Percentiles rank a stretch among this genome's conserved stretches.
Evolutionary conservation across 2,888 invertebrate species (phyloP).

Genomic region (Drosophila pseudotalamancana): DNA sequence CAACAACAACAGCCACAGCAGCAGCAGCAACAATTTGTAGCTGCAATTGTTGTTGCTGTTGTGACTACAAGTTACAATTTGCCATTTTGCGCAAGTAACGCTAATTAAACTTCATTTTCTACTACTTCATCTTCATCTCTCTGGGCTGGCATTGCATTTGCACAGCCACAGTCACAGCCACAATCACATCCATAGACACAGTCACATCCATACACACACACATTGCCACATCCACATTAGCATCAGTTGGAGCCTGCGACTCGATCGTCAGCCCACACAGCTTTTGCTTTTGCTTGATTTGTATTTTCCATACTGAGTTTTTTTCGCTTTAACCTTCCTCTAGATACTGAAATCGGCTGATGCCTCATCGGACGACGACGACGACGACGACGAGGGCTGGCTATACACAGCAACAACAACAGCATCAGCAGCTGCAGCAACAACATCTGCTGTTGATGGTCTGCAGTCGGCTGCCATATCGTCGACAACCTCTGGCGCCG

Average conservation of each 20-base stretch:
- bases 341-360: conserved; percentile 84
- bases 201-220: too few species aligned
- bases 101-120: conserved; percentile 82
- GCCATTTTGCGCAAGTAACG: conserved; percentile 81
- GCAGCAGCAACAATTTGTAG: conserved; percentile 55
- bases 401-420: conserved; percentile 76
- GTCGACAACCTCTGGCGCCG: conserved; percentile 69
- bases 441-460: conserved; percentile 63
- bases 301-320: conserved; percentile 49
- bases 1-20: too few species aligned
- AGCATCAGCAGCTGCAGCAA: conserved; percentile 16
- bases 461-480: conserved; percentile 79
- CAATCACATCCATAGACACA: neutral
- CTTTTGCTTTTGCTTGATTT: conserved; percentile 52
- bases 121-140: conserved; percentile 75
- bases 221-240: too few species aligned
- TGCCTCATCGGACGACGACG: conserved; percentile 88
- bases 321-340: conserved; percentile 7
- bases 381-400: conserved; percentile 86
- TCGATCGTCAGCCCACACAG: conserved; percentile 36
- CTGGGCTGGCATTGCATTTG: conserved; percentile 28
- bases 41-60: conserved; percentile 38
- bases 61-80: conserved; percentile 73
- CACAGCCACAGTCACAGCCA: neutral
- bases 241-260: neutral